Evolutionary conservation across 1,140 invertebrate genomes (phyloP), one percentile per base, ranked within the genome.

Genomic region (Brachionus paranguensis): DNA sequence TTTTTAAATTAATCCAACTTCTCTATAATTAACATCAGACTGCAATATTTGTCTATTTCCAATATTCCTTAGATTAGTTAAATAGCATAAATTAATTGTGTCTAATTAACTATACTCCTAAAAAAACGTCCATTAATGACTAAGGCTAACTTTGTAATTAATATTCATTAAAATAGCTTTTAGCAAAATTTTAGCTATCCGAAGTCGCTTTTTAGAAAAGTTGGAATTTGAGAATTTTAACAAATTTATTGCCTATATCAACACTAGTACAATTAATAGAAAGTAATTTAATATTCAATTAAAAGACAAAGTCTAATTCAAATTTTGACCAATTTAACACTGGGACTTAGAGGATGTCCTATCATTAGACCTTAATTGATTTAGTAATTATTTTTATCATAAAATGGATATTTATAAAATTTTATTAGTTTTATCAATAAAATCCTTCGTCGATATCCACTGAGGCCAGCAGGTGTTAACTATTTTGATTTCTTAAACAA

Each of bases 211-310:
- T 65, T 14, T 37, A 33, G 33, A 41, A 68, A 5, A 68, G 65
- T 24, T 29, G 12, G 27, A 68, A 41, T 68, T 37, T 68, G 65
- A 33, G 33, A 68, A 6, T 68, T 29, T 68, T 68, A 6, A 29
- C 29, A 68, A 68, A 33, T 68, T 68, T 68, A 14, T 68, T 33
- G 12, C 24, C 45, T 37, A 6, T 27, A 33, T 20, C 4, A 24
- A 24, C 17, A 24, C 27, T 14, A 68, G 27, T 33, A 68, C 65
- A 33, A 33, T 68, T 68, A 68, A 17, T 6, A 29, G 12, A 33
- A 68, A 33, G 65, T 68, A 68, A 68, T 68, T 68, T 68, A 68
- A 68, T 68, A 68, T 68, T 20, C 41, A 72, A 72, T 72, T 41
- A 45, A 72, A 72, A 72, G 8, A 27, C 20, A 20, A 60, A 20